phyloP scores from a whole-genome alignment of 2,797 vertebrate species.

The Gastrophryne carolinensis region DNA sequence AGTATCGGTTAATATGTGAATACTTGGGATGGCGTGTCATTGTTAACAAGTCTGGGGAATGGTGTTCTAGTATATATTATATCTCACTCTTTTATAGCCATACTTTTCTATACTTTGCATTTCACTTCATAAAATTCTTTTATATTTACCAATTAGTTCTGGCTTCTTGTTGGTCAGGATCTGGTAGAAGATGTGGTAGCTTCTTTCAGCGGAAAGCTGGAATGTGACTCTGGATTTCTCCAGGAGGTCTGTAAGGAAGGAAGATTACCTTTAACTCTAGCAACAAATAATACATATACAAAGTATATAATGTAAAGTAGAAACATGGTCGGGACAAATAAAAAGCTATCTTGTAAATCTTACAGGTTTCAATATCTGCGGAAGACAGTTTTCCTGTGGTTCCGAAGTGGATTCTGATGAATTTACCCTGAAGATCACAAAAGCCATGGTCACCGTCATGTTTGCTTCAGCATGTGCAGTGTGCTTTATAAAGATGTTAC shows the following conservation, averaged over 20 bases:
- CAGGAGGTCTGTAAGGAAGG: slow-evolving; percentile 76
- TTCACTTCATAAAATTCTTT: too few relatives aligned
- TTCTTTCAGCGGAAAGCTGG: slow-evolving; percentile 86
- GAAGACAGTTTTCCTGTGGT: slow-evolving; percentile 79
- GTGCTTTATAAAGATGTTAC: slow-evolving; percentile 23
- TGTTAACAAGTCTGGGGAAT: too few relatives aligned
- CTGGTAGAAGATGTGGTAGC: slow-evolving; percentile 95
- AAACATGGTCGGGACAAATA: too few relatives aligned
- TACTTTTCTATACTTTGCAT: too few relatives aligned
- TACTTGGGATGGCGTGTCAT: too few relatives aligned
- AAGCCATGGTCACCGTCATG: neutral
- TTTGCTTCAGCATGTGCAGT: neutral
- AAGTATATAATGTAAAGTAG: neutral
- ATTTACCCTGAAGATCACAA: slow-evolving; percentile 58
- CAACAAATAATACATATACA: neutral
- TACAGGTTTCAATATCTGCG: slow-evolving; percentile 74
- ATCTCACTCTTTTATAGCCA: too few relatives aligned
- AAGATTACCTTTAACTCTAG: neutral
- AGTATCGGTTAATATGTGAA: too few relatives aligned
- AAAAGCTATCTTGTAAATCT: slow-evolving; percentile 25
- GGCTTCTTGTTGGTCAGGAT: slow-evolving; percentile 89
- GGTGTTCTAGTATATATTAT: too few relatives aligned
- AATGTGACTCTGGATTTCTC: slow-evolving; percentile 91
- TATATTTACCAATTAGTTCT: slow-evolving; percentile 80
- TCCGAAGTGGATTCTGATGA: slow-evolving; percentile 85